These are phyloP conservation scores for Apotomis betuletana DNA, from an alignment of 2,888 invertebrate genomes.

Conservation along the genomic window DNA sequence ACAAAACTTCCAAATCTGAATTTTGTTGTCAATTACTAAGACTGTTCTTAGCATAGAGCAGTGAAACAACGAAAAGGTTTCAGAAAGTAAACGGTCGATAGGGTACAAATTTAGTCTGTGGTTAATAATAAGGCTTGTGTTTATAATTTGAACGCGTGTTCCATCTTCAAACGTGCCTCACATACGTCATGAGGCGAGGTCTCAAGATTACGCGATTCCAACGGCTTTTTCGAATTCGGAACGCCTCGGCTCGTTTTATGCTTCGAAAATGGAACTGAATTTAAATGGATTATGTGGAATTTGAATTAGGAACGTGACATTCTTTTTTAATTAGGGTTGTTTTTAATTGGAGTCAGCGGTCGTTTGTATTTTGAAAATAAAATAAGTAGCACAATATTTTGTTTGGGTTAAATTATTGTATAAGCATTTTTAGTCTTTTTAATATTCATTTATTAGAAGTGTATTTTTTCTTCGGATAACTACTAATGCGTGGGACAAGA, in stretches of 20 bases:
- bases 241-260: constrained; percentile 71
- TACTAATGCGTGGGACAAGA: too few relatives aligned
- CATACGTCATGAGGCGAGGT: constrained; percentile 79
- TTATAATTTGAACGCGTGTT: constrained; percentile 68
- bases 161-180: constrained; percentile 71
- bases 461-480: not conserved
- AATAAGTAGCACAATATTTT: not conserved
- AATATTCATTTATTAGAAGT: not conserved
- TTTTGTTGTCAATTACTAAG: not conserved
- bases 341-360: not conserved
- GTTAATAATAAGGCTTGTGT: constrained; percentile 63
- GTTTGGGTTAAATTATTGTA: not conserved
- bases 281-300: constrained; percentile 69
- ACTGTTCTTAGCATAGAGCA: not conserved
- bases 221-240: constrained; percentile 79
- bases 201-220: constrained; percentile 81
- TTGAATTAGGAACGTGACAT: constrained; percentile 64
- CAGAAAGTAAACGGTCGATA: not conserved
- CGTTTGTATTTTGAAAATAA: not conserved
- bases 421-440: too few relatives aligned
- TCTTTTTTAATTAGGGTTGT: constrained; percentile 59
- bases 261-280: constrained; percentile 67
- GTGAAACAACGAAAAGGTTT: not conserved
- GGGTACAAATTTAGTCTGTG: constrained; percentile 53
- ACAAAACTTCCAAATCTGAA: not conserved